Percentiles rank a stretch among this genome's conserved stretches.
phyloP scores from a whole-genome alignment of 23 tunicate species.

The Styela clava region DNA sequence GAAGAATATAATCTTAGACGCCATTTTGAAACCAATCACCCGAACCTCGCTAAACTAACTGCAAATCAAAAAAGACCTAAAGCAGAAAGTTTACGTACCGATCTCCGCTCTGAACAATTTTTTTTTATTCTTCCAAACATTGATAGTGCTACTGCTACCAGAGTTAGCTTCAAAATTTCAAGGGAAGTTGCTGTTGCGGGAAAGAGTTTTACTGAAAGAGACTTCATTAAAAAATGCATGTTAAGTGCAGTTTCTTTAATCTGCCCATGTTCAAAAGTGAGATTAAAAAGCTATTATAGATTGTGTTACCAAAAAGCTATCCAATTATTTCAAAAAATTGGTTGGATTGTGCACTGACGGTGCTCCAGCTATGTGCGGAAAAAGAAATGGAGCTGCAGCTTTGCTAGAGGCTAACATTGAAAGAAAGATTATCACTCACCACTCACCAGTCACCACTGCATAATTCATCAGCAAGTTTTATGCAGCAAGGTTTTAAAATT shows the following conservation, averaged over 20 bases:
- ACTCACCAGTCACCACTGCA: too few species aligned
- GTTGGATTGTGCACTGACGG: constrained; percentile 42
- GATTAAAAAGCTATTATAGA: constrained; percentile 32
- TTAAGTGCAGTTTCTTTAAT: constrained; percentile 24
- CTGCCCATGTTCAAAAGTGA: constrained; percentile 38
- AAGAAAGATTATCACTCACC: constrained; percentile 27
- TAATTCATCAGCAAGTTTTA: background rate
- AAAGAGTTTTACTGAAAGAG: constrained; percentile 45
- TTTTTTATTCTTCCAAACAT: too few species aligned
- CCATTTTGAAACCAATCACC: too few species aligned
- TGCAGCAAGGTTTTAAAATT: constrained; percentile 22
- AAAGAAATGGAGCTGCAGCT: constrained; percentile 34
- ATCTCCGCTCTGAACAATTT: too few species aligned
- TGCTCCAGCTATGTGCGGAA: constrained; percentile 38
- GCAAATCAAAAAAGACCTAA: too few species aligned
- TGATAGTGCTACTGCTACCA: too few species aligned
- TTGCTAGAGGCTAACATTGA: constrained; percentile 36
- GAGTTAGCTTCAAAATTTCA: too few species aligned
- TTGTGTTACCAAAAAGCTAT: constrained; percentile 17
- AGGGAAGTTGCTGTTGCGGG: too few species aligned
- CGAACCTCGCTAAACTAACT: too few species aligned
- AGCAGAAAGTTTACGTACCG: too few species aligned
- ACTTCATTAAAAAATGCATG: constrained; percentile 42
- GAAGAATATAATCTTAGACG: too few species aligned
- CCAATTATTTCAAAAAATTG: constrained; percentile 34